phyloP scores from a whole-genome alignment of 2,797 vertebrate genomes.

The Neoniphon sammara region DNA sequence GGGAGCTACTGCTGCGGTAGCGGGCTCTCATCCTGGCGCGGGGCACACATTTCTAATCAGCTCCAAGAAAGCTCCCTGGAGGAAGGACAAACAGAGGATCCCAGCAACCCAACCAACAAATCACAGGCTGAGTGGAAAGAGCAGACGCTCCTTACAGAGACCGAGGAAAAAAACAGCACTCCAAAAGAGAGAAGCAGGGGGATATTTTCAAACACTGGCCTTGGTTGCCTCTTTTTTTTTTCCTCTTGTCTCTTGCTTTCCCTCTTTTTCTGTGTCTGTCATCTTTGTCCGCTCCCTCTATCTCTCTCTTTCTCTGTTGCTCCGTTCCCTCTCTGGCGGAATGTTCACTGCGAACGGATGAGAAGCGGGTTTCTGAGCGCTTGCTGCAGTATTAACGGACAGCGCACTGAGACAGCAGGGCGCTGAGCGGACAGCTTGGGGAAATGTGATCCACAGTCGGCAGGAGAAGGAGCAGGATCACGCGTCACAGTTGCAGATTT shows the following conservation, averaged over 20 bases:
- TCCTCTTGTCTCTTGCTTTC: slow-evolving; percentile 30
- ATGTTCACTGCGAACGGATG: slow-evolving; percentile 71
- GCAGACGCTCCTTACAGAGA: slow-evolving; percentile 41
- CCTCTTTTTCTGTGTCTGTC: slow-evolving; percentile 42
- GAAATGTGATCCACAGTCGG: slow-evolving; percentile 75
- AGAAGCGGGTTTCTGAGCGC: slow-evolving; percentile 53
- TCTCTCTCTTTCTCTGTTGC: slow-evolving; percentile 35
- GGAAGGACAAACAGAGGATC: slow-evolving; percentile 63
- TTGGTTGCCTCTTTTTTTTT: slow-evolving; percentile 23
- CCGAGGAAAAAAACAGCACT: slow-evolving; percentile 30
- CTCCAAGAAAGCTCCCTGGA: slow-evolving; percentile 61
- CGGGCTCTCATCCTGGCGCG: slow-evolving; percentile 55
- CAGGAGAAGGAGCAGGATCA: slow-evolving; percentile 70
- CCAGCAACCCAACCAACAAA: slow-evolving; percentile 66
- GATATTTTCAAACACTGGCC: slow-evolving; percentile 42
- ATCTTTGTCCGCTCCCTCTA: slow-evolving; percentile 33
- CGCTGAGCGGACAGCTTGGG: slow-evolving; percentile 75
- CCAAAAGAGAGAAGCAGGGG: slow-evolving; percentile 36
- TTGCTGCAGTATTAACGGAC: slow-evolving; percentile 75
- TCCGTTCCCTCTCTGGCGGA: slow-evolving; percentile 70
- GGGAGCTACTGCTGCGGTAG: slow-evolving; percentile 37
- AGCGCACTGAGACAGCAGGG: slow-evolving; percentile 60
- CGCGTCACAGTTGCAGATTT: slow-evolving; percentile 73
- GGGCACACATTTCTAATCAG: slow-evolving; percentile 58
- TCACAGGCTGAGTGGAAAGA: slow-evolving; percentile 62